Evolutionary conservation across 2,797 vertebrate genomes (phyloP).

Genomic region (Phyllotis vaccarum): DNA sequence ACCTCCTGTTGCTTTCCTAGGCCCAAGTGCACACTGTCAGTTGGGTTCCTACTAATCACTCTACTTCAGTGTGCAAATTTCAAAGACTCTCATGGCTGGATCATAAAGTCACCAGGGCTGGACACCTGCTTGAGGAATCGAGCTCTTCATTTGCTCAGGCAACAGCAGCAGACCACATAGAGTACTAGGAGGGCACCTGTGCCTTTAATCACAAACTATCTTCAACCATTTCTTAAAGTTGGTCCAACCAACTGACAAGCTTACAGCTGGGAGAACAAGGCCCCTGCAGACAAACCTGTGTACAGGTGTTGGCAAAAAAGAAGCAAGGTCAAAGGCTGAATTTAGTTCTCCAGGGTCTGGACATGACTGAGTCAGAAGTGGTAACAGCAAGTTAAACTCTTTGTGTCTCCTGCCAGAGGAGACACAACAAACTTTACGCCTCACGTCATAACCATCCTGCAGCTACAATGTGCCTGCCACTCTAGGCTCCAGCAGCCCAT

Average conservation of each 20-base stretch:
- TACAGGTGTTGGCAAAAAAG: background rate
- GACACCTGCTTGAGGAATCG: background rate
- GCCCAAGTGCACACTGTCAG: background rate
- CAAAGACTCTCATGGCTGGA: background rate
- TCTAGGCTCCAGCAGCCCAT: background rate
- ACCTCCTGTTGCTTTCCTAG: background rate
- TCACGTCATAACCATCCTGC: background rate
- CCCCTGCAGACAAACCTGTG: slow-evolving; percentile 5
- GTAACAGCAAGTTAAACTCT: background rate
- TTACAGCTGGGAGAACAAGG: slow-evolving; percentile 31
- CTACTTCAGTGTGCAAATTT: background rate
- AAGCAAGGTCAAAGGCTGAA: background rate
- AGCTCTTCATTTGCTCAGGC: background rate
- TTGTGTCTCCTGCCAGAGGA: background rate
- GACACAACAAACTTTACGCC: background rate
- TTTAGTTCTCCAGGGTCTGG: background rate
- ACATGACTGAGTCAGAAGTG: background rate
- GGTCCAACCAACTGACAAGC: slow-evolving; percentile 27
- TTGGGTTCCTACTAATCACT: background rate
- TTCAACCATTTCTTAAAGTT: background rate
- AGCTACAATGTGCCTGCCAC: background rate
- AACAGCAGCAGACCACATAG: background rate
- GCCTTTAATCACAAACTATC: slow-evolving; percentile 26
- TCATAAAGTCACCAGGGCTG: background rate
- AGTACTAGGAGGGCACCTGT: slow-evolving; percentile 22